phyloP scores from a whole-genome alignment of 2,113 vertebrate species.

The Macaca fascicularis region T2T-MFA8v1.1 NC_088394.1:53311501-53312000 shows the following conservation, averaged over 20 bases:
- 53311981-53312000: background rate
- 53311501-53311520: background rate
- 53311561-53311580: background rate
- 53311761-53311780: background rate
- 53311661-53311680: background rate
- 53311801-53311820: background rate
- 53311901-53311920: conserved; percentile 13
- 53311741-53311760: conserved; percentile 2
- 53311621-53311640: conserved; percentile 7
- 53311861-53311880: background rate
- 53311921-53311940: background rate
- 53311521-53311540: background rate
- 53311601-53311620: background rate
- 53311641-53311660: background rate
- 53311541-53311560: background rate
- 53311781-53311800: background rate
- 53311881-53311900: background rate
- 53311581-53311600: background rate
- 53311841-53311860: background rate
- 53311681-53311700: background rate
- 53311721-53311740: background rate
- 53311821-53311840: background rate
- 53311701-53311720: conserved; percentile 36
- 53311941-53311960: background rate
- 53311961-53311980: conserved; percentile 16